Percentiles rank a stretch among this genome's conserved stretches.
Evolutionary conservation across 2,888 invertebrate species (phyloP).

Genomic region (Gasteruption jaculator): DNA sequence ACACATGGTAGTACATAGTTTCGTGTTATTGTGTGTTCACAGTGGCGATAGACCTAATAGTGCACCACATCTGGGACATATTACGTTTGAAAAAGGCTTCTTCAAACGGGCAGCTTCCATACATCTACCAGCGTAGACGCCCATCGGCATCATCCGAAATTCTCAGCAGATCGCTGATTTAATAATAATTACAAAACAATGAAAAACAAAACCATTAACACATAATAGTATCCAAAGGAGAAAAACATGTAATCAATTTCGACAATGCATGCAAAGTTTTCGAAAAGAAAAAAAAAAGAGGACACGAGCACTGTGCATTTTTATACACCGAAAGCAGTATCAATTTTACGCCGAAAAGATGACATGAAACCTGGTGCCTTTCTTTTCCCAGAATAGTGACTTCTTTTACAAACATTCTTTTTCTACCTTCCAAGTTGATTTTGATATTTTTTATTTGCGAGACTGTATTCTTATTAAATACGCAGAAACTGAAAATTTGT

Average conservation of each 20-base stretch:
- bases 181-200: conserved; percentile 23
- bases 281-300: conserved; percentile 8
- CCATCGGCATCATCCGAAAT: conserved; percentile 48
- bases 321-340: conserved; percentile 21
- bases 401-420: conserved; percentile 6
- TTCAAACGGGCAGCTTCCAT: conserved; percentile 53
- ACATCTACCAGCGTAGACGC: conserved; percentile 47
- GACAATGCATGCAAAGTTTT: neutral
- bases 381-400: conserved; percentile 11
- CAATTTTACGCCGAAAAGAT: too few relatives aligned
- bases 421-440: too few relatives aligned
- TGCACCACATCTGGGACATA: conserved; percentile 97
- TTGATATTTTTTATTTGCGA: conserved; percentile 7
- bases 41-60: conserved; percentile 99
- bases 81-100: conserved; percentile 62
- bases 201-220: conserved; percentile 20
- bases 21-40: conserved; percentile 64
- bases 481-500: conserved; percentile 9
- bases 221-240: conserved; percentile 2
- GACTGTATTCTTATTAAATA: conserved; percentile 19
- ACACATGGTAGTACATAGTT: conserved; percentile 50
- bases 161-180: conserved; percentile 48
- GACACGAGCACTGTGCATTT: conserved; percentile 22
- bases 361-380: conserved; percentile 19
- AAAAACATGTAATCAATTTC: too few relatives aligned